Conservation (phyloP, 2,113 vertebrate species). For the Puffinus mauretanicus region DNA sequence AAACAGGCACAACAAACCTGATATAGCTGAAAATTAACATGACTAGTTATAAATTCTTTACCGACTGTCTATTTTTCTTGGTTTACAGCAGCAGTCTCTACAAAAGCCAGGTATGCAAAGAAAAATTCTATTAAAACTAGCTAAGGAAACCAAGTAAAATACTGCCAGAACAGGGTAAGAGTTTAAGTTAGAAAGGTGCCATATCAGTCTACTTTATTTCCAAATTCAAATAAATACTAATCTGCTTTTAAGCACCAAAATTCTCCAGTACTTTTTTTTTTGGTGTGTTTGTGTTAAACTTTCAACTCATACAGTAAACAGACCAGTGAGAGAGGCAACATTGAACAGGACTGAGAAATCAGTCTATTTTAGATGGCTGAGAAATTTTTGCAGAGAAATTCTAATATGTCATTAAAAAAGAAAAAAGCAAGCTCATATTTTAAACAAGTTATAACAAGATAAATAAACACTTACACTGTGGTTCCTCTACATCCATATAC, state of each 20-base stretch:
- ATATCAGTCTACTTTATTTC: not conserved
- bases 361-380: not conserved
- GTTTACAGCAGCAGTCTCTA: not conserved
- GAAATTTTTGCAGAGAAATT: not conserved
- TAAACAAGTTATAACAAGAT: not conserved
- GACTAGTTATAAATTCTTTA: not conserved
- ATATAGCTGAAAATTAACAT: not conserved
- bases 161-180: not conserved
- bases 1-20: not conserved
- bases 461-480: conserved; percentile 81
- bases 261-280: not conserved
- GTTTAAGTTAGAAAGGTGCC: not conserved
- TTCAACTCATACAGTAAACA: not conserved
- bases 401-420: not conserved
- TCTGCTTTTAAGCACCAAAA: not conserved
- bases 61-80: not conserved
- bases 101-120: not conserved
- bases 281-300: not conserved
- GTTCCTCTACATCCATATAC: conserved; percentile 96
- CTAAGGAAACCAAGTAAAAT: not conserved
- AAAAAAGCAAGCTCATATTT: not conserved
- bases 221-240: not conserved
- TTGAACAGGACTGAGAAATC: not conserved
- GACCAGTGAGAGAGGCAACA: not conserved
- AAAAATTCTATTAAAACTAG: not conserved